Evolutionary conservation across 2,113 vertebrate species (phyloP).

Genomic region (Onychorhynchus coronatus): DNA sequence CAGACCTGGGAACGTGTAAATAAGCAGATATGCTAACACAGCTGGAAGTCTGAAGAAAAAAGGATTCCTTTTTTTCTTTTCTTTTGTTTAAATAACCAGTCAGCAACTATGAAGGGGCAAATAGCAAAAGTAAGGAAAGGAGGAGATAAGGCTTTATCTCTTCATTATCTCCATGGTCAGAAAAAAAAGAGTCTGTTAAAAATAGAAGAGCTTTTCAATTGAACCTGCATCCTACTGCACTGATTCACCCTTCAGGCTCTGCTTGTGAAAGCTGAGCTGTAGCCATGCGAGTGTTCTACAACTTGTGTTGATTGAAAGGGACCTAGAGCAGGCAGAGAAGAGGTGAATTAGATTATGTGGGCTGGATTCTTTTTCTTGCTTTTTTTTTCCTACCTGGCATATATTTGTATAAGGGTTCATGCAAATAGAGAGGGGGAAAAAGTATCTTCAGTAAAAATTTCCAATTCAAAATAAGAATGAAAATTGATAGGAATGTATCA

Average conservation of each 20-base stretch:
- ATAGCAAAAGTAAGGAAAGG: not conserved
- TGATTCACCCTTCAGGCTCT: not conserved
- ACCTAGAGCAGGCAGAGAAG: not conserved
- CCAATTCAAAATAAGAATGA: not conserved
- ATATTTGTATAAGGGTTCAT: not conserved
- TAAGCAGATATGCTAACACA: conserved; percentile 35
- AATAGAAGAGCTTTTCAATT: not conserved
- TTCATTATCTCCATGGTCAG: not conserved
- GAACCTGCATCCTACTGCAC: not conserved
- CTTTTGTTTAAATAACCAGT: not conserved
- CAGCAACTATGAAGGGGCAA: not conserved
- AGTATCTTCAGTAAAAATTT: not conserved
- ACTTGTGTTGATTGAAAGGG: not conserved
- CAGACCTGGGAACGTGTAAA: conserved; percentile 16
- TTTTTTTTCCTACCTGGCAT: not conserved
- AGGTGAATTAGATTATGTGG: not conserved
- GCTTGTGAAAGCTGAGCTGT: not conserved
- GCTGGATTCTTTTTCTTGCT: not conserved
- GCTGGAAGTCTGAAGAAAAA: conserved; percentile 28
- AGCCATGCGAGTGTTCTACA: not conserved
- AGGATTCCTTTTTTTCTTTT: not conserved
- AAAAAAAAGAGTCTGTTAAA: not conserved
- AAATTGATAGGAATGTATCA: not conserved
- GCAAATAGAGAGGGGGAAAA: not conserved
- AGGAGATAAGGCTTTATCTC: conserved; percentile 2